phyloP scores from a whole-genome alignment of 2,888 invertebrate genomes.

The Meandrusa payeni region DNA sequence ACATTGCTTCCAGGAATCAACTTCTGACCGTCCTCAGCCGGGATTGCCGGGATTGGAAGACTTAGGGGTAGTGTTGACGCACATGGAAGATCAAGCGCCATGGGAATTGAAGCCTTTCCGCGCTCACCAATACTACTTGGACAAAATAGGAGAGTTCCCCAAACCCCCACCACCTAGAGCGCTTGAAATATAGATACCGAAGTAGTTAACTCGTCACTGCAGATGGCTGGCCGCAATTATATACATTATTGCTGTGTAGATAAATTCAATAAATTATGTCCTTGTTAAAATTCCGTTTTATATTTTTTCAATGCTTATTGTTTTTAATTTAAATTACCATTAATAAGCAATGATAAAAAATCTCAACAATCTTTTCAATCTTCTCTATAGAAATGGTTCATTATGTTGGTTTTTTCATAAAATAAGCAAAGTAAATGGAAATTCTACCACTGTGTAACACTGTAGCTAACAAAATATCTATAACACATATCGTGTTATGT shows the following conservation, averaged over 20 bases:
- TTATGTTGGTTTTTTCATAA: too few species aligned
- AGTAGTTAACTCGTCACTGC: too few species aligned
- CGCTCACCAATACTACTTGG: constrained; percentile 86
- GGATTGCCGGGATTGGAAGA: constrained; percentile 91
- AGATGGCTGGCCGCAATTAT: neutral
- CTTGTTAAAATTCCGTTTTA: constrained; percentile 6
- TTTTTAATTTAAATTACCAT: too few species aligned
- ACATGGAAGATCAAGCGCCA: constrained; percentile 89
- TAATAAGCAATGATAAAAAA: too few species aligned
- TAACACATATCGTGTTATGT: too few species aligned
- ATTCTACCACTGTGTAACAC: too few species aligned
- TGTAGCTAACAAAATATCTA: too few species aligned
- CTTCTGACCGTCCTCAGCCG: constrained; percentile 84
- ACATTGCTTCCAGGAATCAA: constrained; percentile 82
- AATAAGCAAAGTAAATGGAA: too few species aligned
- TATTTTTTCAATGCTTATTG: neutral
- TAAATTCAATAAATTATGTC: constrained; percentile 23
- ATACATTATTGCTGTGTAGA: constrained; percentile 18
- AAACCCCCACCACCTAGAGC: constrained; percentile 83
- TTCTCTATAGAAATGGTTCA: too few species aligned
- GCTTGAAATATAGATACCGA: constrained; percentile 31
- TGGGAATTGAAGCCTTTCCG: constrained; percentile 90
- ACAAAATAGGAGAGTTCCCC: constrained; percentile 87
- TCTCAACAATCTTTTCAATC: too few species aligned
- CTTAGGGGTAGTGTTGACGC: constrained; percentile 88